Conservation (phyloP, 2,888 invertebrate genomes). For the Caenorhabditis parvicauda region DNA sequence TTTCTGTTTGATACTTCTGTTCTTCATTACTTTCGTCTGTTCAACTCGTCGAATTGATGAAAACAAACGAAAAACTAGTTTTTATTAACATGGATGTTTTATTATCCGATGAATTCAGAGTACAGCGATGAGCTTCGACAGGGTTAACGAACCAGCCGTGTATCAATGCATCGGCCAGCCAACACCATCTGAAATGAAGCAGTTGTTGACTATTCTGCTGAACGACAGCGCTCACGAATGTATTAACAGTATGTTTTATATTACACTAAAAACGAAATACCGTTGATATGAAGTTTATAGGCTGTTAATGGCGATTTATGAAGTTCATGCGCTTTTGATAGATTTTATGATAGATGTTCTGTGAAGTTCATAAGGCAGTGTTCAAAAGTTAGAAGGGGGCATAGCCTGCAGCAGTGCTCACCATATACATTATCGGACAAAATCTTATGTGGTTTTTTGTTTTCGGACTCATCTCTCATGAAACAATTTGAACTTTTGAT, state of each 20-base stretch:
- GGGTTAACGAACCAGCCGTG: slow-evolving; percentile 84
- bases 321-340: too few species aligned
- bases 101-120: slow-evolving; percentile 67
- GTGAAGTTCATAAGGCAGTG: too few species aligned
- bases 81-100: neutral
- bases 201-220: slow-evolving; percentile 80
- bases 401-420: neutral
- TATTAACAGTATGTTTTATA: slow-evolving; percentile 37
- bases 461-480: too few species aligned
- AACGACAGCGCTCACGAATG: slow-evolving; percentile 61
- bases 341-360: too few species aligned
- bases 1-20: neutral
- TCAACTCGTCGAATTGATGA: too few species aligned
- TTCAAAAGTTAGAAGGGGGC: neutral
- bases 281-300: too few species aligned
- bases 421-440: too few species aligned
- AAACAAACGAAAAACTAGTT: neutral
- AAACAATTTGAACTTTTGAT: too few species aligned
- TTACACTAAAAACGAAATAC: neutral
- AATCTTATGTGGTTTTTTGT: too few species aligned
- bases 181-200: slow-evolving; percentile 80
- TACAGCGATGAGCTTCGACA: slow-evolving; percentile 85
- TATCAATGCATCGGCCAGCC: slow-evolving; percentile 97
- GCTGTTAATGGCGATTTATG: too few species aligned
- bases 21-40: too few species aligned